Base-by-base conservation (phyloP, 2,113 vertebrate species). In the Podiceps cristatus region DNA sequence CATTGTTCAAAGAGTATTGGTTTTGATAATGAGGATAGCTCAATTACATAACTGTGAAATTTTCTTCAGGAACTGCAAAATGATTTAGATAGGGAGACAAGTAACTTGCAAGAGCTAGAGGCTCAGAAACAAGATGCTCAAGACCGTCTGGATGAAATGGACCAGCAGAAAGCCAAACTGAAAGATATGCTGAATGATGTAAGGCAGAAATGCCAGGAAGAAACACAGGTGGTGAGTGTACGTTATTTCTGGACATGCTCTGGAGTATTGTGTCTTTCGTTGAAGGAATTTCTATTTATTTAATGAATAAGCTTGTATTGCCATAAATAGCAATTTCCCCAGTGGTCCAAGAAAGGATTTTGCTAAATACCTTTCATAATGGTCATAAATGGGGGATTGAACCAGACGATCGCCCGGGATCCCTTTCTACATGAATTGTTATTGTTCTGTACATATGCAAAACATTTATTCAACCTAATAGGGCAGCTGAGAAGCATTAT, bases 41-140 rank as follows among this genome's bases (percentile, higher is more conserved):
- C n/a, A 42, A 2, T 58, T 31, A 16, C 0, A 0, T 7, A 27
- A 74, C 53, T 78, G 28, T 59, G 59, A 25, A 3, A 53, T 76
- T 80, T 94, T 86, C 81, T 45, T 60, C 90, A 99, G 99, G 99
- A 99, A 6, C 98, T 99, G 94, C 99, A 99, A 82, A 99, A 99
- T 17, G 99, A 99, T 91, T 97, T 99, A 79, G 99, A 99, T 58
- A 98, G 99, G 82, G 99, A 99, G 96, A 98, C 99, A 0, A 99
- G 98, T 92, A 99, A 97, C 79, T 92, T 99, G 88, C 99, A 99
- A 77, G 99, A 99, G 73, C 98, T 99, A 14, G 99, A 99, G 95
- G 98, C 99, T 49, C 99, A 99, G 96, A 99, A 99, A 80, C 99
- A 99, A 94, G 99, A 99, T 19, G 99, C 99, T 6, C 99, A 99